Conservation (phyloP, 1,140 invertebrate genomes). For the Drosophila trapezifrons region DNA sequence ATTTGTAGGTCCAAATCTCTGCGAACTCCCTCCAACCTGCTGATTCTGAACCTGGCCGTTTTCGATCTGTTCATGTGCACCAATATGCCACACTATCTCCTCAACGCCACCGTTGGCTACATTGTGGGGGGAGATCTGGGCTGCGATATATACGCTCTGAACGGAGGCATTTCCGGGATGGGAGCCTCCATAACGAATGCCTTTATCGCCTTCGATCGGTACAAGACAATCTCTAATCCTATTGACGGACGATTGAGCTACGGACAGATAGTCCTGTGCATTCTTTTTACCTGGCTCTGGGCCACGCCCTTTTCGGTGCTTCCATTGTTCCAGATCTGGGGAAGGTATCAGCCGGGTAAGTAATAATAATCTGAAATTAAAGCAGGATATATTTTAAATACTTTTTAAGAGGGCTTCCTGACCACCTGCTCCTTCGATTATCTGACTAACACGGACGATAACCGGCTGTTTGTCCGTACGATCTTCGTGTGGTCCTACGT, state of each 20-base stretch:
- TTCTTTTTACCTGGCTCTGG: slow-evolving; percentile 89
- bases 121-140: slow-evolving; percentile 88
- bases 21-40: slow-evolving; percentile 91
- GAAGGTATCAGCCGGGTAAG: slow-evolving; percentile 88
- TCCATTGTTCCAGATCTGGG: slow-evolving; percentile 88
- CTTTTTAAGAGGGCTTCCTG: slow-evolving; percentile 88
- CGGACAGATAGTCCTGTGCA: slow-evolving; percentile 87
- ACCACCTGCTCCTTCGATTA: slow-evolving; percentile 91
- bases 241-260: slow-evolving; percentile 89
- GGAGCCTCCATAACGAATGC: slow-evolving; percentile 90
- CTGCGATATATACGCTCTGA: slow-evolving; percentile 88
- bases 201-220: slow-evolving; percentile 91
- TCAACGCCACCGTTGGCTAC: slow-evolving; percentile 87
- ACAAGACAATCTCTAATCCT: slow-evolving; percentile 90
- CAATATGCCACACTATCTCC: slow-evolving; percentile 90
- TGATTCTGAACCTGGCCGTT: slow-evolving; percentile 91
- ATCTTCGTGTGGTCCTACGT: slow-evolving; percentile 90
- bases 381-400: not conserved
- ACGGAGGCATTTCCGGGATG: slow-evolving; percentile 89
- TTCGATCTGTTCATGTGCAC: slow-evolving; percentile 91
- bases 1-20: slow-evolving; percentile 88
- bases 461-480: slow-evolving; percentile 87
- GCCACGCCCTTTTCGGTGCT: slow-evolving; percentile 89
- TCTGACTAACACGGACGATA: slow-evolving; percentile 88
- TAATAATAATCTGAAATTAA: not conserved